phyloP scores from a whole-genome alignment of 2,113 vertebrate genomes.

The Colossoma macropomum region DNA sequence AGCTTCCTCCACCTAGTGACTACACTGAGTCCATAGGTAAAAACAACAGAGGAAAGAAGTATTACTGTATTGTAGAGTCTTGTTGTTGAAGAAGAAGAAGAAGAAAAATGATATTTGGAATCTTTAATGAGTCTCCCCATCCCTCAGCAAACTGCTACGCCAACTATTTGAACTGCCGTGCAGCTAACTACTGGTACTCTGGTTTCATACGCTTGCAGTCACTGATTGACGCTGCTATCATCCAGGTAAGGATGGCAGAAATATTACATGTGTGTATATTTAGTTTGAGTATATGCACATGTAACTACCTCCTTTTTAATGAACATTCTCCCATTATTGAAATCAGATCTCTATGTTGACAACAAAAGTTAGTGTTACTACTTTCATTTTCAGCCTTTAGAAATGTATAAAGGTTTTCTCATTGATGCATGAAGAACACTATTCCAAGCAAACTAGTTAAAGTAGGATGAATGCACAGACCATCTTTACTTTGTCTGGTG shows the following conservation, averaged over 20 bases:
- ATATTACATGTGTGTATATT: background rate
- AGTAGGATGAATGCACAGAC: background rate
- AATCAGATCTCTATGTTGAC: background rate
- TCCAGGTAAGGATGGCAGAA: slow-evolving; percentile 80
- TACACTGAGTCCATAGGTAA: slow-evolving; percentile 78
- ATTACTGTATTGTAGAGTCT: background rate
- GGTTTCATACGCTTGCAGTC: slow-evolving; percentile 89
- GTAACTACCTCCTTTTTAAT: background rate
- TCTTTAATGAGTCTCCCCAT: background rate
- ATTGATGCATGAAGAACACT: no score
- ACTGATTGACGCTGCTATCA: slow-evolving; percentile 89
- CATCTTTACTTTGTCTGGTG: background rate
- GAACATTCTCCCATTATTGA: background rate
- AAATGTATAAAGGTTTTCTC: no score
- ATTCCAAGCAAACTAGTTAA: background rate
- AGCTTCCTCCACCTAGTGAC: slow-evolving; percentile 69
- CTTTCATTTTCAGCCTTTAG: background rate
- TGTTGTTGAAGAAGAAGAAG: background rate
- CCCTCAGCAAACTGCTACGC: slow-evolving; percentile 73
- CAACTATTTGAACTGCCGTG: slow-evolving; percentile 78
- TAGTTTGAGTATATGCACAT: background rate
- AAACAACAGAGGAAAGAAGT: background rate
- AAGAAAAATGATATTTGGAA: no score
- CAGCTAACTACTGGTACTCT: slow-evolving; percentile 88
- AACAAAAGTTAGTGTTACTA: background rate